A percentile compares a stretch with the other conserved stretches of the same genome.
These are phyloP conservation scores for Crax fasciolata DNA, from an alignment of 2,797 vertebrate species.

Conservation along the genomic window DNA sequence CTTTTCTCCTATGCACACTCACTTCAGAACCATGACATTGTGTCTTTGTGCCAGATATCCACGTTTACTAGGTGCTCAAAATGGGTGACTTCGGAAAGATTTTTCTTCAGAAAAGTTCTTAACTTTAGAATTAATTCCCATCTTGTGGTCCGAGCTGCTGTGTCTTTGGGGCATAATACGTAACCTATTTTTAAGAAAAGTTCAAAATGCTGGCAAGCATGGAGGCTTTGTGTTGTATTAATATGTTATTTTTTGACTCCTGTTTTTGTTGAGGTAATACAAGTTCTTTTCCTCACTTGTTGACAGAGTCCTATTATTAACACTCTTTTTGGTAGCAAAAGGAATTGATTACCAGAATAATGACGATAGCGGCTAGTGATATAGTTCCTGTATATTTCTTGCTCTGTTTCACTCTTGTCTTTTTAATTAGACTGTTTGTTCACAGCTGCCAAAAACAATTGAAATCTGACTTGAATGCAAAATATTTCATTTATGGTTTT, in stretches of 20 bases:
- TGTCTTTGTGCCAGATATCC: not conserved
- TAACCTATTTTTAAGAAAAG: not conserved
- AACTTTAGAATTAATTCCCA: not conserved
- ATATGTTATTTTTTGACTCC: not conserved
- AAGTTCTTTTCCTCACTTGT: not conserved
- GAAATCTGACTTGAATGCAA: not conserved
- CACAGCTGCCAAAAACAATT: not conserved
- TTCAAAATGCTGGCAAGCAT: not conserved
- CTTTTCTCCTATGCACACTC: not conserved
- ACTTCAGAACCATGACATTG: not conserved
- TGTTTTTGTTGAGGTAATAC: not conserved
- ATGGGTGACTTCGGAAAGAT: not conserved
- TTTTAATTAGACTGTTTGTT: not conserved
- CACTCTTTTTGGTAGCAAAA: not conserved
- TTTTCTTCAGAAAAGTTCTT: not conserved
- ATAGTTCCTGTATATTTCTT: not conserved
- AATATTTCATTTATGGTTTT: constrained; percentile 28
- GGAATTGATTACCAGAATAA: not conserved
- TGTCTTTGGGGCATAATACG: not conserved
- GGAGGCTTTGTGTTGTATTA: not conserved
- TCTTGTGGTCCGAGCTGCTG: not conserved
- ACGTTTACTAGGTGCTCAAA: not conserved
- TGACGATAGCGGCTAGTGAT: not conserved
- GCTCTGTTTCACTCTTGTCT: not conserved
- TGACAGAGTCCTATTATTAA: not conserved